Base-by-base conservation (phyloP, 2,888 invertebrate genomes). In the Microctonus hyperodae region DNA sequence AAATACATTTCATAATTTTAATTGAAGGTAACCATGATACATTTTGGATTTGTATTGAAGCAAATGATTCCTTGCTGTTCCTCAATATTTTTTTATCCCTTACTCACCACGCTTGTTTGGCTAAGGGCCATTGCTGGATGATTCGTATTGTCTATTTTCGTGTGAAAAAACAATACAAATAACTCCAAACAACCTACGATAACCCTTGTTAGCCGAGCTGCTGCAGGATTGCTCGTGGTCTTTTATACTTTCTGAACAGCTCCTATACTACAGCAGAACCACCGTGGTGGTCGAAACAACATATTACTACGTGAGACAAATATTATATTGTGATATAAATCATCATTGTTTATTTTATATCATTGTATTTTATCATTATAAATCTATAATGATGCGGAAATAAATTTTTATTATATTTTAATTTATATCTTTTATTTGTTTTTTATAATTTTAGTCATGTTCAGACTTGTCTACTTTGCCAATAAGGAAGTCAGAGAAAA, bases 71-170 rank as follows among this genome's bases (percentile, higher is more conserved):
- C 55, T 25, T 60, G 65, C 53, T 70, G 60, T 59, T 70, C 53
- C 69, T 72, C 67, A 67, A 67, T 66, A 69, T 71, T 71, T 64
- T 65, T 61, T n/a, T n/a, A n/a, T 64, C 71, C 61, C 48, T 73
- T 80, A 86, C 87, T 88, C 81, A 88, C 86, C 86, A 91, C 91
- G 80, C 90, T 88, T 77, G 88, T 86, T 85, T 91, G 91, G 88
- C 90, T 91, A 85, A 90, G 88, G 83, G 91, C 89, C 90, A 90
- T 90, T 77, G 78, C 75, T 74, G 76, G 79, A 77, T 76, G 75
- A 81, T 81, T 81, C 78, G 81, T 81, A 81, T 81, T 81, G 80
- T 82, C 80, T 79, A 77, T 78, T n/a, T 76, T 70, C 57, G 31
- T 44, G 51, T 53, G 67, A 74, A 79, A 69, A 75, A 82, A 82